A percentile compares a stretch with the other conserved stretches of the same genome.
Conservation (phyloP, 2,113 vertebrate species). For the Nothoprocta pentlandii region DNA sequence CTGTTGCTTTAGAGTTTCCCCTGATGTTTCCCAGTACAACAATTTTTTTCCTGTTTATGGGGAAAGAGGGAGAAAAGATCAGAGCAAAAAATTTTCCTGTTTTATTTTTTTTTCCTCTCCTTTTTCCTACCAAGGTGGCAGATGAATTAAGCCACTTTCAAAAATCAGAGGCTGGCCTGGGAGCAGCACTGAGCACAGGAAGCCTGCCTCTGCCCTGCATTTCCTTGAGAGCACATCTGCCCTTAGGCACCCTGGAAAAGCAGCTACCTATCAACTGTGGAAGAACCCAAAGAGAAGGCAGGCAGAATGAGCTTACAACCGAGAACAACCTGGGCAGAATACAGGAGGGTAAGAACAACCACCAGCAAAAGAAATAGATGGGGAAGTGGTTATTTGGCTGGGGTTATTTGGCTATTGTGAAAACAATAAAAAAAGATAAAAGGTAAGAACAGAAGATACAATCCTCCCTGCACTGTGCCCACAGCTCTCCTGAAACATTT, state of each 20-base stretch:
- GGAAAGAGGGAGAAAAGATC: not conserved
- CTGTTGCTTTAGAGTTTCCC: not conserved
- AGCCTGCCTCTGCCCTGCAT: fast-evolving
- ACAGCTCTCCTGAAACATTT: not conserved
- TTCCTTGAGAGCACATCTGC: not conserved
- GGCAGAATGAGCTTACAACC: not conserved
- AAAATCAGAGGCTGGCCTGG: not conserved
- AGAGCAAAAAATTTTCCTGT: not conserved
- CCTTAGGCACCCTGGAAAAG: not conserved
- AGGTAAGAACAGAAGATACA: not conserved
- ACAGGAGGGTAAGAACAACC: not conserved
- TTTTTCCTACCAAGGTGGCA: not conserved
- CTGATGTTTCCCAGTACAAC: not conserved
- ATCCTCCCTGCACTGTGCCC: not conserved
- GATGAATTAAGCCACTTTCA: not conserved
- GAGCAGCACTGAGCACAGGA: not conserved
- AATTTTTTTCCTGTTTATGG: not conserved
- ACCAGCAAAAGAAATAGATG: not conserved
- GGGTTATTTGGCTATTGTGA: not conserved
- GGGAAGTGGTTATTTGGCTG: not conserved
- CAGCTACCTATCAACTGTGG: not conserved
- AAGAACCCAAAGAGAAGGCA: not conserved
- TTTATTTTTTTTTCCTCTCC: too few relatives aligned
- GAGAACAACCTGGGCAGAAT: not conserved
- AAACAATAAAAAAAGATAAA: not conserved